These are phyloP conservation scores for Mythimna vitellina DNA, from an alignment of 2,888 invertebrate genomes.

Conservation along the genomic window DNA sequence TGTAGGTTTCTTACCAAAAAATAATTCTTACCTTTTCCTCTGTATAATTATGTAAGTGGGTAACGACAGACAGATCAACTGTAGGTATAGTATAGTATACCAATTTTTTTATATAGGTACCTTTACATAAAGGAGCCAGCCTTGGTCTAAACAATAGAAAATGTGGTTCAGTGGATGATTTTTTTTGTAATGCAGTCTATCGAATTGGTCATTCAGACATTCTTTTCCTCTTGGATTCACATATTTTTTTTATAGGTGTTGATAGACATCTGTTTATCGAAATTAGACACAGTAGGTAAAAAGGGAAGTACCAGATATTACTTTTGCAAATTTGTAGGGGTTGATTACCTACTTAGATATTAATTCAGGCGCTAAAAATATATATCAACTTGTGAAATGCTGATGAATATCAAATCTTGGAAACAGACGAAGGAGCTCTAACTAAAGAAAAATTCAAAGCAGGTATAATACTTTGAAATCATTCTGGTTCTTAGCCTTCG, in stretches of 20 bases:
- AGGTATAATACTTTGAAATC: not conserved
- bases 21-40: no score
- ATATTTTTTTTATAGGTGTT: not conserved
- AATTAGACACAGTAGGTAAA: not conserved
- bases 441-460: not conserved
- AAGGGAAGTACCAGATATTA: not conserved
- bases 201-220: not conserved
- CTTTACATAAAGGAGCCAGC: not conserved
- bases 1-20: no score
- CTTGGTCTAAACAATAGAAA: conserved; percentile 18
- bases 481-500: no score
- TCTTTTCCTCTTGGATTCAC: not conserved
- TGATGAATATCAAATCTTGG: not conserved
- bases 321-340: not conserved
- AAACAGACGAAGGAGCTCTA: not conserved
- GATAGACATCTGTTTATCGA: not conserved
- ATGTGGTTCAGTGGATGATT: not conserved
- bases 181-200: not conserved
- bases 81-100: not conserved
- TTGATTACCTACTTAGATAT: not conserved
- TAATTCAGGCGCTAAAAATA: not conserved
- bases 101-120: not conserved
- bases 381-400: not conserved
- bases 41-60: no score
- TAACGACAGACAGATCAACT: not conserved